Conservation (phyloP, 2,113 vertebrate species). For the Fregetta grallaria region DNA sequence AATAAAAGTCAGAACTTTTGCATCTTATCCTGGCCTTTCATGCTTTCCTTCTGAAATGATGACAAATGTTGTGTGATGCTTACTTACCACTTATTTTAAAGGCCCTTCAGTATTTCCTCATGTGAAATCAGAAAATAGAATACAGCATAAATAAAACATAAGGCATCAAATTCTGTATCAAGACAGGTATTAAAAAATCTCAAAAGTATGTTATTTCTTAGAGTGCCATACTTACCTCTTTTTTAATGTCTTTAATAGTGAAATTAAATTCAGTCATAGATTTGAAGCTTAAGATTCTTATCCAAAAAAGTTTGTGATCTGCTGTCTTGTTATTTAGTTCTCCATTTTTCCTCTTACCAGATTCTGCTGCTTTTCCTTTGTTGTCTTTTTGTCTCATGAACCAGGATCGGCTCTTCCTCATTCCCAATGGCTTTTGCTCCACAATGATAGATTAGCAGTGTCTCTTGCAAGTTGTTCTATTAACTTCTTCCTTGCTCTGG, state of each 20-base stretch:
- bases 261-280: background rate
- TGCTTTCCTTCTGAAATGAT: background rate
- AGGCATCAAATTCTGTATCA: background rate
- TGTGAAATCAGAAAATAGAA: background rate
- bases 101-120: background rate
- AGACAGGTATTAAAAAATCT: background rate
- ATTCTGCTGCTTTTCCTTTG: background rate
- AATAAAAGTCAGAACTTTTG: background rate
- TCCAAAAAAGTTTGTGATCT: background rate
- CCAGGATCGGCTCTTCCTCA: background rate
- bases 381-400: background rate
- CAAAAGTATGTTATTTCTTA: background rate
- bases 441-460: background rate
- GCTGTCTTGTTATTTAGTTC: background rate
- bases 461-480: background rate
- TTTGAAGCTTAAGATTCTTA: background rate
- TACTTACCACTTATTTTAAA: background rate
- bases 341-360: background rate
- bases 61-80: background rate
- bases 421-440: background rate
- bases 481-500: background rate
- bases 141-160: background rate
- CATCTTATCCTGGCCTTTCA: background rate
- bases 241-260: background rate
- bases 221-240: background rate